Evolutionary conservation across 2,888 invertebrate genomes (phyloP), one percentile per base, ranked within the genome.

Genomic region (Keiferia lycopersicella): DNA sequence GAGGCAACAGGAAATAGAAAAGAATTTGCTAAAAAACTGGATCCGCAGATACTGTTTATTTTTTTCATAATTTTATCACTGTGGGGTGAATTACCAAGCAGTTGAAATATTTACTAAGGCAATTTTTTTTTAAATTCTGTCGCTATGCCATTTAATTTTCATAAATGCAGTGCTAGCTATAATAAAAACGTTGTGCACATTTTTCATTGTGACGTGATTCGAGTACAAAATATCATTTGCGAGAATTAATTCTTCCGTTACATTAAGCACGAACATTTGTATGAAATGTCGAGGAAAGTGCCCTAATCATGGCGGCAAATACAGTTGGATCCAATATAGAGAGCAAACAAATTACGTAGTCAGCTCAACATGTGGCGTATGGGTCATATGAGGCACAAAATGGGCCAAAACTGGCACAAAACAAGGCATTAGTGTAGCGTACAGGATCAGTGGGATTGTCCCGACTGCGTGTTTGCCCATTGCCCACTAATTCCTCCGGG

Each of bases 401-500:
- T 39, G 39, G 51, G 51, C 51, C 53, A 62, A 62, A 62, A 62
- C 38, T 22, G 51, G 51, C 51, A 53, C 53, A 62, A 62, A 62
- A 62, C 53, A 39, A 38, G 51, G 51, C 26, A 57, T 63, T 63
- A 57, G 57, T 45, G 58, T 26, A 34, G 7, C 11, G 14, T 18
- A 30, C 58, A 39, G 39, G 59, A 53, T 64, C 67, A 63, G 66
- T 70, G 69, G 69, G 64, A 70, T 69, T 68, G 69, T 72, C 67
- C 68, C 68, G 69, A 63, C 67, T 68, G n/a, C 63, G 68, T 77
- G 73, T 79, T 45, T 45, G 45, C n/a, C 45, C 45, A 16, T 79
- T 78, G 78, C 74, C 64, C 65, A 71, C 73, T 81, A 79, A 80
- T 78, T 78, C 78, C 73, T 71, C 70, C 67, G 68, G 69, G 71